Percentiles rank a stretch among this genome's conserved stretches.
Evolutionary conservation across 2,888 invertebrate species (phyloP).

Genomic region (Lacanobia wlatinum): DNA sequence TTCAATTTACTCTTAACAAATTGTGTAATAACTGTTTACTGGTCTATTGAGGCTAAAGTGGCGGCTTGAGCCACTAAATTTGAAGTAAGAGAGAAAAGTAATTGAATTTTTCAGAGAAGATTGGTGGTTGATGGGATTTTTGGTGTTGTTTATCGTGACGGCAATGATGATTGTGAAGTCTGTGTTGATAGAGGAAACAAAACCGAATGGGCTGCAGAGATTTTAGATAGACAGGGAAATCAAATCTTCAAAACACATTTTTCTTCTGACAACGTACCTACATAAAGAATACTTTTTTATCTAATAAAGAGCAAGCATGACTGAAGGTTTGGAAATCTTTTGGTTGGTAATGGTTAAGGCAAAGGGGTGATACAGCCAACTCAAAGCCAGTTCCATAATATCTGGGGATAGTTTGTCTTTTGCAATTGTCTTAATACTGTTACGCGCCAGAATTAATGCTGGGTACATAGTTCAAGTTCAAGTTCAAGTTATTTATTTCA

Average conservation of each 20-base stretch:
- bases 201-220: neutral
- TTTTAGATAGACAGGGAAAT: neutral
- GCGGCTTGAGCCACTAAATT: conserved; percentile 1
- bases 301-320: neutral
- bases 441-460: too few species aligned
- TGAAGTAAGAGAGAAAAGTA: neutral
- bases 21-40: conserved; percentile 45
- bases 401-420: too few species aligned
- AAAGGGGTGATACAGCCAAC: too few species aligned
- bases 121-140: neutral
- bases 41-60: neutral
- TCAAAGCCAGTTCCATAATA: too few species aligned
- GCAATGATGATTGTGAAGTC: neutral
- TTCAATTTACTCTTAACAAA: conserved; percentile 67
- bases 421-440: too few species aligned
- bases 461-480: too few species aligned
- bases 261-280: too few species aligned
- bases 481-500: too few species aligned
- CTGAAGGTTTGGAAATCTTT: too few species aligned
- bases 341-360: too few species aligned
- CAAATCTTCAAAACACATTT: neutral
- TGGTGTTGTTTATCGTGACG: neutral
- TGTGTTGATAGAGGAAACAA: neutral
- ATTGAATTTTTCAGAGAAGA: conserved; percentile 17
- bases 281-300: too few species aligned